These are phyloP conservation scores for Epistrophe eligans DNA, from an alignment of 2,888 invertebrate species.

Conservation along the genomic window DNA sequence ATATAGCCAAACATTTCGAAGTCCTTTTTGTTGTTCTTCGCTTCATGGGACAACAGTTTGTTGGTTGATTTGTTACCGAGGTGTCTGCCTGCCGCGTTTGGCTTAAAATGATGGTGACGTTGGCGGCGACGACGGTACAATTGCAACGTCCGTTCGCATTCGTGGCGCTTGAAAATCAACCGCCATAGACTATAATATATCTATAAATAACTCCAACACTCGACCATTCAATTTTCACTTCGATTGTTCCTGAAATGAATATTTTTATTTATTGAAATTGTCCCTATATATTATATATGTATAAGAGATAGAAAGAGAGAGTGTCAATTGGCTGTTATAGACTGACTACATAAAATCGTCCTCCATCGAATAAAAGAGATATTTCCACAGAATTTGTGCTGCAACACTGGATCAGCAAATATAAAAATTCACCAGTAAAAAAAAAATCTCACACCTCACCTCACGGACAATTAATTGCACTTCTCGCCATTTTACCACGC, in stretches of 20 bases:
- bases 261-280: slow-evolving; percentile 70
- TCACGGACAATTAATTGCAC: slow-evolving; percentile 64
- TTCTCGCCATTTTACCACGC: slow-evolving; percentile 54
- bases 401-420: slow-evolving; percentile 11
- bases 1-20: slow-evolving; percentile 8
- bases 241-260: slow-evolving; percentile 58
- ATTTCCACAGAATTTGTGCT: slow-evolving; percentile 44
- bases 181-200: slow-evolving; percentile 22
- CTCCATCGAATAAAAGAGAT: slow-evolving; percentile 19
- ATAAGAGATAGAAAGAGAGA: slow-evolving; percentile 24
- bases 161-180: neutral
- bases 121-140: neutral
- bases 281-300: neutral
- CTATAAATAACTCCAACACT: slow-evolving; percentile 61
- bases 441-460: slow-evolving; percentile 35
- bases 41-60: slow-evolving; percentile 42
- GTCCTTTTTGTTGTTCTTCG: slow-evolving; percentile 42
- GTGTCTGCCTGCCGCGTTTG: slow-evolving; percentile 15
- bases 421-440: neutral
- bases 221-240: slow-evolving; percentile 71
- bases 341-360: neutral
- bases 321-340: slow-evolving; percentile 56
- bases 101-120: neutral
- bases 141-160: neutral
- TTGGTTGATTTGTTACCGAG: slow-evolving; percentile 62